Conservation (phyloP, 2,888 invertebrate species). For the Dolichomitus sp. region DNA sequence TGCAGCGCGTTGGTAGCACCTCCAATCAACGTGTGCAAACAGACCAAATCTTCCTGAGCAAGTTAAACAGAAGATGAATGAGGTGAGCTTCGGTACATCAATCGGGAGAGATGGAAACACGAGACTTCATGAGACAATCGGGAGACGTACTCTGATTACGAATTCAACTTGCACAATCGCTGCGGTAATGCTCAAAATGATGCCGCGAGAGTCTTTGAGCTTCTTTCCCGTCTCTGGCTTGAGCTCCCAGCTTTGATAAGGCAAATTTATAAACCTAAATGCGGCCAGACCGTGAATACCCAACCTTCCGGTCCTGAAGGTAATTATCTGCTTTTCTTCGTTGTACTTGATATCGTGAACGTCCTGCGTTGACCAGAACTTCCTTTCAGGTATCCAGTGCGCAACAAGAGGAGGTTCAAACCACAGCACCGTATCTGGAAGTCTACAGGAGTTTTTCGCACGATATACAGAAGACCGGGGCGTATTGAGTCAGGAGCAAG, state of each 20-base stretch:
- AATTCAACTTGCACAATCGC: conserved; percentile 88
- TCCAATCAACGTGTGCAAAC: conserved; percentile 83
- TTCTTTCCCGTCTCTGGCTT: conserved; percentile 89
- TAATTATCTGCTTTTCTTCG: conserved; percentile 93
- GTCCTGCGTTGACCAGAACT: conserved; percentile 90
- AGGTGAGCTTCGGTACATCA: neutral
- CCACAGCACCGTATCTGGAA: conserved; percentile 92
- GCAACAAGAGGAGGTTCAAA: conserved; percentile 92
- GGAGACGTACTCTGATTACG: conserved; percentile 84
- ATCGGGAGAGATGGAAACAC: neutral
- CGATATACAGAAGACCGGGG: no score
- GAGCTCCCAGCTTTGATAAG: conserved; percentile 95
- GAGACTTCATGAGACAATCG: neutral
- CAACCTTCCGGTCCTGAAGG: conserved; percentile 92
- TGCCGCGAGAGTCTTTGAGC: conserved; percentile 81
- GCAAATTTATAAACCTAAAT: conserved; percentile 92
- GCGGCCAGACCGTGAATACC: conserved; percentile 90
- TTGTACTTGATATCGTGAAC: conserved; percentile 94
- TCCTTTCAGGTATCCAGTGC: conserved; percentile 89
- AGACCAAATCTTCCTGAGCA: conserved; percentile 84
- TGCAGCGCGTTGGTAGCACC: conserved; percentile 89
- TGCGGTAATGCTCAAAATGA: conserved; percentile 87
- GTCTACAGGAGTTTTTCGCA: conserved; percentile 83
- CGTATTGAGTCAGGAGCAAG: neutral
- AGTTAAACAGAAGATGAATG: conserved; percentile 41